Base-by-base conservation (phyloP, 2,888 invertebrate species). In the Nudaria mundana region DNA sequence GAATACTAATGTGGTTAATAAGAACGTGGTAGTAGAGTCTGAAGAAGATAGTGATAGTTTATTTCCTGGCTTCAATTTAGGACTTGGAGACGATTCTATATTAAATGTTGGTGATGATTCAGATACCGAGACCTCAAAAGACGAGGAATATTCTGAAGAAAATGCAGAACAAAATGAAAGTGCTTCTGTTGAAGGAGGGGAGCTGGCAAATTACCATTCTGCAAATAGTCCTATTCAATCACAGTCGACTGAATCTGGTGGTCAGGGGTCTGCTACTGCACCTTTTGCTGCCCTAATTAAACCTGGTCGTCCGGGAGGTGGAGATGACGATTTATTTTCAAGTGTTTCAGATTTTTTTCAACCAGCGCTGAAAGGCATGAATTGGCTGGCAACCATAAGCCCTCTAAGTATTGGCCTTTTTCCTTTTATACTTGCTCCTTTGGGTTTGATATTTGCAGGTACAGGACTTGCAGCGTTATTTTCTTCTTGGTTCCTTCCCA, bases 1-100 rank as follows among this genome's bases (percentile, higher is more conserved):
- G 2, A 93, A 93, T 51, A 93, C 93, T 0, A 92, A 93, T 58
- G 88, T 93, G 2, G 81, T 92, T 25, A 93, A 92, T 53, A 91
- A 90, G 44, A 91, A 90, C 44, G 78, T 87, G 15, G 81, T 87
- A 6, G 66, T 83, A 16, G 90, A 89, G 52, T 76, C 87, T 0
- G 84, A 86, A 4, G 86, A 84, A 52, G 84, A 86, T 30, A 69
- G 69, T 3, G 76, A 79, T 3, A 66, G 58, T 36, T 44, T 80
- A 32, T 79, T 86, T 44, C 76, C 81, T 16, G 78, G 66, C 1
- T 84, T 88, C 44, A 85, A 74, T 1, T 51, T 83, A 53, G 81
- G 81, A 1, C 46, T 76, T 32, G 73, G 59, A 16, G 84, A 80
- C 28, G 81, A 84, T 20, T 82, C 82, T 4, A 68, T 60, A 5